A percentile compares a stretch with the other conserved stretches of the same genome.
Conservation (phyloP, 2,113 vertebrate species). For the Myrmecophaga tridactyla region DNA sequence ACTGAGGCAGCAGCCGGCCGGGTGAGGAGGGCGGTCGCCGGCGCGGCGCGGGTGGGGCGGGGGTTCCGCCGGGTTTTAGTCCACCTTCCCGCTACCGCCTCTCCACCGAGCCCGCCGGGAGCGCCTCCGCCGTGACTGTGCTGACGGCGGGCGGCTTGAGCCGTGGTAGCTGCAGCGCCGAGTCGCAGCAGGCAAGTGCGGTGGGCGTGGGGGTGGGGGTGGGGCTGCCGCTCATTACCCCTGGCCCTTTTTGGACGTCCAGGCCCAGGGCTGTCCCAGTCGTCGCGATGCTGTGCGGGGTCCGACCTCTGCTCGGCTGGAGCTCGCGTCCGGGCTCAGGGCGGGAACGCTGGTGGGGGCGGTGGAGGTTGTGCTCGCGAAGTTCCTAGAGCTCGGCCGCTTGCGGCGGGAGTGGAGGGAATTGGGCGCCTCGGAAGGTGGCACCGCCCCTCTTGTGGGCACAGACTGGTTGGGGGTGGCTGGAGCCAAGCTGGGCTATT, state of each 20-base stretch:
- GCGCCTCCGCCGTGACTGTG: constrained; percentile 48
- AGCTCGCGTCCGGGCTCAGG: background rate
- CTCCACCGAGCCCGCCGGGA: constrained; percentile 10
- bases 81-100: constrained; percentile 52
- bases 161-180: constrained; percentile 52
- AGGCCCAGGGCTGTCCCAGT: background rate
- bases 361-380: background rate
- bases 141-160: constrained; percentile 50
- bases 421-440: background rate
- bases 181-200: constrained; percentile 73
- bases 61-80: constrained; percentile 47
- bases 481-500: background rate
- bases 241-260: background rate
- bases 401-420: constrained; percentile 16
- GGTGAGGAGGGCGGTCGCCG: constrained; percentile 4
- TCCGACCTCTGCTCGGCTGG: background rate
- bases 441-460: constrained; percentile 41
- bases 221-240: background rate
- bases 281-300: background rate
- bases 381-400: constrained; percentile 61
- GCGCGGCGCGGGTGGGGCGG: constrained; percentile 43
- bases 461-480: background rate
- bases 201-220: constrained; percentile 7
- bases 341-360: background rate
- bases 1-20: constrained; percentile 63